phyloP scores from a whole-genome alignment of 2,888 invertebrate genomes.

The Meta bourneti region DNA sequence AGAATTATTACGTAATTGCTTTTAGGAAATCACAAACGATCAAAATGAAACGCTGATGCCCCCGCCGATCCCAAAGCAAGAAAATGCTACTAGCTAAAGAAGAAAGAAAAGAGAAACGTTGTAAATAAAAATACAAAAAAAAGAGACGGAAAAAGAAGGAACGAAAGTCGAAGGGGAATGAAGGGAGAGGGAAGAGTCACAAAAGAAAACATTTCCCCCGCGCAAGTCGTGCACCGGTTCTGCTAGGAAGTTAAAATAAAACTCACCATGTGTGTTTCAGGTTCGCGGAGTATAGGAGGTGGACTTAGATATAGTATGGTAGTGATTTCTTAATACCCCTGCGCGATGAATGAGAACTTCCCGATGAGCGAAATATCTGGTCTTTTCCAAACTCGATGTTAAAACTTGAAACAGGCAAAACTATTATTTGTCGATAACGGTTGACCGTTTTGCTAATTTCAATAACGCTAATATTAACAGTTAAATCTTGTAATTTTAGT shows the following conservation, averaged over 20 bases:
- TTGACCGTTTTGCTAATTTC: too few relatives aligned
- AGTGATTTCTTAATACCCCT: background rate
- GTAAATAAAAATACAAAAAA: conserved; percentile 18
- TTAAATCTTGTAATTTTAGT: too few relatives aligned
- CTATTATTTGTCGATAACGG: too few relatives aligned
- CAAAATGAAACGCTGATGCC: conserved; percentile 1
- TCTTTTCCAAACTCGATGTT: too few relatives aligned
- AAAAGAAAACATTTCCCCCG: conserved; percentile 35
- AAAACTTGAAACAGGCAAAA: too few relatives aligned
- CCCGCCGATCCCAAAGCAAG: background rate
- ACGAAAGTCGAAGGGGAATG: background rate
- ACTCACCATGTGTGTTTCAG: background rate
- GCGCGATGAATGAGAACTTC: background rate
- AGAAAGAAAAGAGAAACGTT: background rate
- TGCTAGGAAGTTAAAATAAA: background rate
- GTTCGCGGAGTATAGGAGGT: background rate
- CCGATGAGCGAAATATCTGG: background rate
- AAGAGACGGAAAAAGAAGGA: background rate
- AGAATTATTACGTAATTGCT: background rate
- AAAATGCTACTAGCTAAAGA: background rate
- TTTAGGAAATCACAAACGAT: background rate
- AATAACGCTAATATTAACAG: too few relatives aligned
- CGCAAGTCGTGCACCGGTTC: background rate
- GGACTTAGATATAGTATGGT: background rate
- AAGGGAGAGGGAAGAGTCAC: conserved; percentile 14